Conservation (phyloP, 2,888 invertebrate genomes). For the Epirrhoe tristata region DNA sequence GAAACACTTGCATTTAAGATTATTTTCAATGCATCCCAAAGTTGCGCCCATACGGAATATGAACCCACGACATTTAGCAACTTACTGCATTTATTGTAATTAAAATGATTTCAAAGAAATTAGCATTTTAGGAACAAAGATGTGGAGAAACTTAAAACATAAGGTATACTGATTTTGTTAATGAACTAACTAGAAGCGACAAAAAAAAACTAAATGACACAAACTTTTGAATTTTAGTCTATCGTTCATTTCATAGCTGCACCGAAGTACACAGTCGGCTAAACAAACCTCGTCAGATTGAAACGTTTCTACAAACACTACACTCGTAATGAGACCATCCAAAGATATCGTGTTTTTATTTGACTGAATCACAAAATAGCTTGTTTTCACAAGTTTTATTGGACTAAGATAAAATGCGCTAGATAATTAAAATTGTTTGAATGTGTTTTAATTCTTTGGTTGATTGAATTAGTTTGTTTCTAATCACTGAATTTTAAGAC, state of each 20-base stretch:
- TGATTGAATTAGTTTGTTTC: too few relatives aligned
- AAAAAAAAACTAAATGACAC: not conserved
- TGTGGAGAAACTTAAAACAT: too few relatives aligned
- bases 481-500: not conserved
- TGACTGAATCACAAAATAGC: conserved; percentile 36
- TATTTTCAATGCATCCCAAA: too few relatives aligned
- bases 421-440: not conserved
- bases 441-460: not conserved
- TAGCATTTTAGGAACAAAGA: too few relatives aligned
- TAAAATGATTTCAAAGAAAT: too few relatives aligned
- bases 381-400: conserved; percentile 3
- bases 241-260: conserved; percentile 46
- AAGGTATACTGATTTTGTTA: too few relatives aligned
- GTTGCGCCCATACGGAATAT: too few relatives aligned
- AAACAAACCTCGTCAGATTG: conserved; percentile 74
- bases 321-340: conserved; percentile 66
- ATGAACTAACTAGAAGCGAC: too few relatives aligned
- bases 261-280: conserved; percentile 55
- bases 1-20: too few relatives aligned
- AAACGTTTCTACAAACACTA: conserved; percentile 76
- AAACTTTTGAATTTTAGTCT: not conserved
- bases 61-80: too few relatives aligned
- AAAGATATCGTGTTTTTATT: conserved; percentile 49
- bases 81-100: too few relatives aligned
- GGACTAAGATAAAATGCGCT: not conserved